Percentiles rank a stretch among this genome's conserved stretches.
Evolutionary conservation across 1,140 invertebrate genomes (phyloP).

Genomic region (Monomorium pharaonis): DNA sequence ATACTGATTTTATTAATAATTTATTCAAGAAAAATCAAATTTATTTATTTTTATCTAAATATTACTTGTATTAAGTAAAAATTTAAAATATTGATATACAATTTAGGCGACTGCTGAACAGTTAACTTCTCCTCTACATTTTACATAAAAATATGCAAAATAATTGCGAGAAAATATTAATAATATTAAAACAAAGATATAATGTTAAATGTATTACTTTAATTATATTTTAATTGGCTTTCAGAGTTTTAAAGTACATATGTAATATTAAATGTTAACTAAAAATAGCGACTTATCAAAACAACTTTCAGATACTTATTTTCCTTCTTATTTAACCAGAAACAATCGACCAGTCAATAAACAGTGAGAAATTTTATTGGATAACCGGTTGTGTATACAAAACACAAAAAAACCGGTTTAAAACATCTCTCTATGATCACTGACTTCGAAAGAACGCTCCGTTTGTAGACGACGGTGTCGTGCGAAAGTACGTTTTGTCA

Average conservation of each 20-base stretch:
- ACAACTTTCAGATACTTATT: background rate
- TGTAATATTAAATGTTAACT: background rate
- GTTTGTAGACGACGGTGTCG: background rate
- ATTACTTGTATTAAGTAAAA: too few relatives aligned
- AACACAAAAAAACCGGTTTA: constrained; percentile 22
- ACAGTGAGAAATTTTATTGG: constrained; percentile 24
- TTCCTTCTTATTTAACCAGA: background rate
- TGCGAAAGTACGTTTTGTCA: constrained; percentile 40
- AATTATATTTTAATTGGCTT: background rate
- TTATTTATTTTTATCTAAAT: too few relatives aligned
- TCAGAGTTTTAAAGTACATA: background rate
- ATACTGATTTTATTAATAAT: too few relatives aligned
- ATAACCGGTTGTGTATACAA: background rate
- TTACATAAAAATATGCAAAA: background rate
- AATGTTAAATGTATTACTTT: too few relatives aligned
- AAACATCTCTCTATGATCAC: background rate
- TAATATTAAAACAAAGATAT: background rate
- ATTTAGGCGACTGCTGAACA: too few relatives aligned
- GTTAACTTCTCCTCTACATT: too few relatives aligned
- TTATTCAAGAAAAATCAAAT: too few relatives aligned
- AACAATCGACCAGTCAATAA: constrained; percentile 10
- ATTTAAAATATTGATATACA: too few relatives aligned
- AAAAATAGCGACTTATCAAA: background rate
- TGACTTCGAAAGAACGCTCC: constrained; percentile 15
- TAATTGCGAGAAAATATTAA: background rate